phyloP scores from a whole-genome alignment of 2,888 invertebrate genomes.

The Drosophila neotestacea region DNA sequence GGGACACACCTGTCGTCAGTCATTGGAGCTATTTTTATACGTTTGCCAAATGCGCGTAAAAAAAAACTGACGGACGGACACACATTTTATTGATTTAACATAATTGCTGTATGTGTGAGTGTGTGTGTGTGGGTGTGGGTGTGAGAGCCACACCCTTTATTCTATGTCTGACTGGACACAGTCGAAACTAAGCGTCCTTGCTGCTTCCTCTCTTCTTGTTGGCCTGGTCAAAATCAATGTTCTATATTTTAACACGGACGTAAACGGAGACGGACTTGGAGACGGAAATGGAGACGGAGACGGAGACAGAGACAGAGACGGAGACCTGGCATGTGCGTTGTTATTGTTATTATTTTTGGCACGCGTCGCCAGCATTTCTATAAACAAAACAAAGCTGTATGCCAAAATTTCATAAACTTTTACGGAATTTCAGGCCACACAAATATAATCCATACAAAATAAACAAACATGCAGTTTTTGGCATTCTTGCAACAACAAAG shows the following conservation, averaged over 20 bases:
- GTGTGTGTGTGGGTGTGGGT: slow-evolving; percentile 6
- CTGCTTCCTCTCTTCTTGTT: slow-evolving; percentile 4
- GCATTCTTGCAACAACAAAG: slow-evolving; percentile 24
- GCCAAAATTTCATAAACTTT: slow-evolving; percentile 67
- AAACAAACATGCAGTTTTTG: slow-evolving; percentile 56
- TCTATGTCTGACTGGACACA: slow-evolving; percentile 55
- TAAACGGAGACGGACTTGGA: slow-evolving; percentile 18
- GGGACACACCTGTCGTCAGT: slow-evolving; percentile 46
- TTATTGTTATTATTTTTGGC: slow-evolving; percentile 78
- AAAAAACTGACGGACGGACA: slow-evolving; percentile 54
- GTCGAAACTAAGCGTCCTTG: slow-evolving; percentile 16
- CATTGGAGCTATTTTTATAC: slow-evolving; percentile 62
- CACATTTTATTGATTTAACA: slow-evolving; percentile 70
- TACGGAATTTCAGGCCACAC: slow-evolving; percentile 51
- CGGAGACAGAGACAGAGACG: slow-evolving; percentile 2
- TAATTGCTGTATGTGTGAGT: slow-evolving; percentile 20
- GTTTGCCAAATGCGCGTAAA: slow-evolving; percentile 61
- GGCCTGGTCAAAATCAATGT: slow-evolving; percentile 71
- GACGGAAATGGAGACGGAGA: slow-evolving; percentile 5
- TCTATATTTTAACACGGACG: slow-evolving; percentile 68
- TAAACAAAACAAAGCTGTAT: slow-evolving; percentile 71
- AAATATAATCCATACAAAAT: slow-evolving; percentile 41
- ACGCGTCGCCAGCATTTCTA: slow-evolving; percentile 72
- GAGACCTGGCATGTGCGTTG: slow-evolving; percentile 40
- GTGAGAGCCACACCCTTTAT: slow-evolving; percentile 46